Evolutionary conservation across 1,140 invertebrate genomes (phyloP), one percentile per base, ranked within the genome.

Genomic region (Dryas iulia): DNA sequence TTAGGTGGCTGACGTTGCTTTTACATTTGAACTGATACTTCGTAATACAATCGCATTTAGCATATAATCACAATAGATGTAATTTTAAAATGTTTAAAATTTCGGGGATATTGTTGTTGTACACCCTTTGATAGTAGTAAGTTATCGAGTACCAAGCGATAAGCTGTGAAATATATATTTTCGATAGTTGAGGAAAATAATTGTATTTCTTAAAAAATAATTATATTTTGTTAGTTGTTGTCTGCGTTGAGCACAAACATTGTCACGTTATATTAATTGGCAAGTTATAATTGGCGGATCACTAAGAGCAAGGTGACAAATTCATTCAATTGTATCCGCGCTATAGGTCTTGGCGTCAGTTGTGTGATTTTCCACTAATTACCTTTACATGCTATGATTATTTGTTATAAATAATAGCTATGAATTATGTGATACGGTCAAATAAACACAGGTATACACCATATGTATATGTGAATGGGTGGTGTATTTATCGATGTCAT

Each of bases 1-100:
- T 18, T 47, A 14, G 35, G 8, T 18, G 14, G 24, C 53, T 26
- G 59, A 47, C 31, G 66, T 39, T 21, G 59, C 66, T 69, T 69
- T 47, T 66, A 54, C 18, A 47, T 47, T 47, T 47, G 39, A 47
- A 47, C 39, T 47, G 39, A 47, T 47, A 8, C 35, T 31, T 25
- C n/a, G 21, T 26, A 61, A 26, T 47, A 47, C 39, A 47, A 21
- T 47, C 39, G 39, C 39, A 47, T 47, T 47, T 47, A 47, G 39
- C 18, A 47, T 47, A 47, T 47, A 47, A 47, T 47, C 39, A 47
- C 39, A 47, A 47, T 47, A 47, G 18, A 21, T 47, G 39, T 47
- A 21, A 47, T 21, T 18, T 47, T 18, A 18, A n/a, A n/a, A 18
- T 18, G 7, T 0, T 47, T 47, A 18, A 7, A 6, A 12, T 2